phyloP scores from a whole-genome alignment of 92 coral and sea anemone genomes.

The Pocillopora grandis region DNA sequence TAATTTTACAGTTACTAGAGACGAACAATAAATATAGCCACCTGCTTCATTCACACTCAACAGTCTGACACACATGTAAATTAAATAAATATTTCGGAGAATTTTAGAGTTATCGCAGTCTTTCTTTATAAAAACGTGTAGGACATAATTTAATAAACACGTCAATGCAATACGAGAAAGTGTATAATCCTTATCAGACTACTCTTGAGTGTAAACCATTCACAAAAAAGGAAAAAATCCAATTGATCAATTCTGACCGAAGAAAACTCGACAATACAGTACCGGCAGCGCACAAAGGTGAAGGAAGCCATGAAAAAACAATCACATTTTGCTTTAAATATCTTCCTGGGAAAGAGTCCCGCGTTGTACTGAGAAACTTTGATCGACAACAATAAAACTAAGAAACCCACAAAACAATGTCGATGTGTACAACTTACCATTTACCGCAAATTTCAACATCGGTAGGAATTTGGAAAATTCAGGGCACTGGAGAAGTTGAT shows the following conservation, averaged over 20 bases:
- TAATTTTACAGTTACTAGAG: slow-evolving; percentile 7
- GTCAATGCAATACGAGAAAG: neutral
- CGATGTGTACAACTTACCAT: slow-evolving; percentile 42
- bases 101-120: neutral
- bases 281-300: neutral
- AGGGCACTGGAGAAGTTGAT: neutral
- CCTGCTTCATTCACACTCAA: slow-evolving; percentile 15
- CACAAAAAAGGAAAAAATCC: neutral
- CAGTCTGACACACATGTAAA: neutral
- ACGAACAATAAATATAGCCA: slow-evolving; percentile 10
- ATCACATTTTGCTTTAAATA: neutral
- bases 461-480: neutral
- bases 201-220: neutral
- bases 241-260: neutral
- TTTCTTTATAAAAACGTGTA: neutral
- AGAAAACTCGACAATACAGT: neutral
- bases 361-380: neutral
- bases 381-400: neutral
- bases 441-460: slow-evolving; percentile 68
- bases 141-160: neutral
- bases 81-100: neutral
- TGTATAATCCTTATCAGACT: neutral
- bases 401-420: neutral
- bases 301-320: neutral
- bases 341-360: neutral